Conservation (phyloP, 2,113 vertebrate species). For the Sceloporus tristichus region DNA sequence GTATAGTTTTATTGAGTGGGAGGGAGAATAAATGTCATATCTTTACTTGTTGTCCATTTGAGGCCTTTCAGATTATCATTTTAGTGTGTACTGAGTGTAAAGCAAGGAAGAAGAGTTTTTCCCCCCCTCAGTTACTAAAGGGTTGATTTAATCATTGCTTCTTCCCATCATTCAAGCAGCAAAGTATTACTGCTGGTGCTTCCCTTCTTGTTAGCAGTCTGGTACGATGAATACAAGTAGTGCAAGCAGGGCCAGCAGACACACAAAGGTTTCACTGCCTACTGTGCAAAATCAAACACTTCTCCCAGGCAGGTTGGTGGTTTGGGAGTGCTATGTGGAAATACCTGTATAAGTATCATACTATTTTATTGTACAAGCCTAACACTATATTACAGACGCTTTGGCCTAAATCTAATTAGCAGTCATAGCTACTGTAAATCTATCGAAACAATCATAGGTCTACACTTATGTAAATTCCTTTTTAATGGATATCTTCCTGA, state of each 20-base stretch:
- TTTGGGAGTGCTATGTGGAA: too few species aligned
- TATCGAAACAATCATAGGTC: too few species aligned
- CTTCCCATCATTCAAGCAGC: not conserved
- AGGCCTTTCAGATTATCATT: not conserved
- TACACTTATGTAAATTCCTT: too few species aligned
- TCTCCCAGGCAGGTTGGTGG: not conserved
- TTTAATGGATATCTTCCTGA: too few species aligned
- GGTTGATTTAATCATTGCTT: not conserved
- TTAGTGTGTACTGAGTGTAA: not conserved
- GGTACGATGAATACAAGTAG: slow-evolving; percentile 4
- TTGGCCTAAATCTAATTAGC: too few species aligned
- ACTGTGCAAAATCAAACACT: slow-evolving; percentile 1
- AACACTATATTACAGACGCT: too few species aligned
- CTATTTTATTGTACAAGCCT: too few species aligned
- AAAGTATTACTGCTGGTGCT: not conserved
- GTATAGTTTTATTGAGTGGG: too few species aligned
- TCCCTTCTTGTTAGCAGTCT: not conserved
- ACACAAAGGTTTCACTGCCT: not conserved
- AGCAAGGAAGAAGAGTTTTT: not conserved
- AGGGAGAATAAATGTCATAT: too few species aligned
- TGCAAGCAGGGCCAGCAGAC: not conserved
- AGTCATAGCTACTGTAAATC: too few species aligned
- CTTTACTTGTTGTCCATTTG: not conserved
- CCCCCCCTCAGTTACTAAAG: not conserved
- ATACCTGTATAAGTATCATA: too few species aligned